Conservation (phyloP, 2,113 vertebrate species). For the Numida meleagris region DNA sequence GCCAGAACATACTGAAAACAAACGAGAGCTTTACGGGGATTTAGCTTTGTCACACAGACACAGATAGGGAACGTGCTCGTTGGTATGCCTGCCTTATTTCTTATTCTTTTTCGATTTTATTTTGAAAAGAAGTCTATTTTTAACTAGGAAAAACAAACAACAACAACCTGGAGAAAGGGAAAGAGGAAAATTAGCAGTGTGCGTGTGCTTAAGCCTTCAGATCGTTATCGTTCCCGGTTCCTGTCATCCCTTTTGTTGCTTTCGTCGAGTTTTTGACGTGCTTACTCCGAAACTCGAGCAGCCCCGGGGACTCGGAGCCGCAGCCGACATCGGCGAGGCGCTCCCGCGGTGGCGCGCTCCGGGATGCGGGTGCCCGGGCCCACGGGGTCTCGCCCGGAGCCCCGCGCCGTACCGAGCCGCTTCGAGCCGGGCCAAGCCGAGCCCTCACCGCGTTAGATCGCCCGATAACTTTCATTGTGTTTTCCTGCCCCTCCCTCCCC, state of each 20-base stretch:
- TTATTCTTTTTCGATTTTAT: slow-evolving; percentile 5
- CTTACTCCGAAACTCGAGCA: not conserved
- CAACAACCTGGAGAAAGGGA: not conserved
- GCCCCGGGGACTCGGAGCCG: not conserved
- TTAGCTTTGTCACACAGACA: slow-evolving; percentile 35
- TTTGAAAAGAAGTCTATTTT: slow-evolving; percentile 3
- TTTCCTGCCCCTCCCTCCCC: not conserved
- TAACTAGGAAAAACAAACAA: not conserved
- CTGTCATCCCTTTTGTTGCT: not conserved
- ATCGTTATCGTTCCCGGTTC: not conserved
- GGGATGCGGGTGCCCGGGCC: too few relatives aligned
- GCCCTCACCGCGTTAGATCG: not conserved
- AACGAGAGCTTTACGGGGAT: not conserved
- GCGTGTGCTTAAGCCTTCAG: not conserved
- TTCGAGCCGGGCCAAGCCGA: too few relatives aligned
- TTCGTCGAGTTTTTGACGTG: not conserved
- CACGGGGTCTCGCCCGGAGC: too few relatives aligned
- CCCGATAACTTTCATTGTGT: not conserved
- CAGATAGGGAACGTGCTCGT: slow-evolving; percentile 37
- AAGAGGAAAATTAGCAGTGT: not conserved
- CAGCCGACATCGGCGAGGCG: not conserved
- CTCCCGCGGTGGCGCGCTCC: not conserved
- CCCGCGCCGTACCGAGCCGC: not conserved
- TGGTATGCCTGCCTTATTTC: slow-evolving; percentile 26
- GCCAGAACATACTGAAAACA: slow-evolving; percentile 12